These are phyloP conservation scores for Carassius carassius DNA, from an alignment of 2,113 vertebrate genomes.

Conservation along the genomic window DNA sequence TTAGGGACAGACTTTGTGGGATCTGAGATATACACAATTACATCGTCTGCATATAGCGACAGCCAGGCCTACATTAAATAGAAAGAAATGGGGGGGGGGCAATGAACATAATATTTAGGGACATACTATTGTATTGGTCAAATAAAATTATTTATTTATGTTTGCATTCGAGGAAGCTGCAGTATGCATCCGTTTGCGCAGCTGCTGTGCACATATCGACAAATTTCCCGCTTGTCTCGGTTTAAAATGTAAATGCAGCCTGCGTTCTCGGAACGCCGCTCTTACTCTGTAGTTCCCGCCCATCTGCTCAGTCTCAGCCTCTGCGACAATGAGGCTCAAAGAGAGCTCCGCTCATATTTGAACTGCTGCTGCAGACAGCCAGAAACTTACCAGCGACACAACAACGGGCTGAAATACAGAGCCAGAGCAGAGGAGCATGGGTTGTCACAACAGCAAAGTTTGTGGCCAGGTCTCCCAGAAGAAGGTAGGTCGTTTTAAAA, in stretches of 20 bases:
- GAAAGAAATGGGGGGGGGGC: too few relatives aligned
- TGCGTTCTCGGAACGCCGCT: conserved; percentile 16
- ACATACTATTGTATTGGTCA: not conserved
- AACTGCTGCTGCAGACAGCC: not conserved
- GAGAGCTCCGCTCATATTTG: conserved; percentile 37
- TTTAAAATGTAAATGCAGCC: not conserved
- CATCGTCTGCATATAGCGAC: too few relatives aligned
- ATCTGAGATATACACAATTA: too few relatives aligned
- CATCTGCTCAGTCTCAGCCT: not conserved
- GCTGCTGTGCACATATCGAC: not conserved
- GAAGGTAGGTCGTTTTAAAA: conserved; percentile 39
- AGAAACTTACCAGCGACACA: not conserved
- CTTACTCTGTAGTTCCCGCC: conserved; percentile 6
- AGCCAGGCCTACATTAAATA: too few relatives aligned
- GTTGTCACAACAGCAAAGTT: conserved; percentile 73
- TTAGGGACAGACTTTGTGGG: too few relatives aligned
- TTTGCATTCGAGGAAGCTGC: conserved; percentile 15
- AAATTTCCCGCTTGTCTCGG: not conserved
- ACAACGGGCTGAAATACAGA: not conserved
- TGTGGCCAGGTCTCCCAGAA: conserved; percentile 49
- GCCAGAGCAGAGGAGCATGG: conserved; percentile 61
- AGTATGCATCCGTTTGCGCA: not conserved
- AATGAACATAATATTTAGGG: too few relatives aligned
- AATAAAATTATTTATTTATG: not conserved
- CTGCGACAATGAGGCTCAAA: not conserved